These are phyloP conservation scores for Drosophila aff. DNA, from an alignment of 1,140 invertebrate species.

Conservation along the genomic window DNA sequence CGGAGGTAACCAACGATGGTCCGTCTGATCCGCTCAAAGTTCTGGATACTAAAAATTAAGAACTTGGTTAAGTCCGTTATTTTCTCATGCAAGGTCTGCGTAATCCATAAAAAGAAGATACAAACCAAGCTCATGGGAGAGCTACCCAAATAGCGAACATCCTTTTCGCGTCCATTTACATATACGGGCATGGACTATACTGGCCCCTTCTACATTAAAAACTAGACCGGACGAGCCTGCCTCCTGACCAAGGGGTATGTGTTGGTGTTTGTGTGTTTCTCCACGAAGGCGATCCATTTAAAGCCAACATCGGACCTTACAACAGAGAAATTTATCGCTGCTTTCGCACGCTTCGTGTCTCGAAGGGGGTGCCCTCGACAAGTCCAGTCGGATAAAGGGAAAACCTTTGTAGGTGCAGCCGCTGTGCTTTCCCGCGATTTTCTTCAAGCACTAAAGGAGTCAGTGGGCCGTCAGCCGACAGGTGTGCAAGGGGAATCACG, in stretches of 20 bases:
- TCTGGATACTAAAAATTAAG: too few species aligned
- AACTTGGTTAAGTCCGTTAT: background rate
- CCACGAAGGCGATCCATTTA: background rate
- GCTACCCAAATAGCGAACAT: background rate
- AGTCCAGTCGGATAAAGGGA: too few species aligned
- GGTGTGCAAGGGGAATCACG: too few species aligned
- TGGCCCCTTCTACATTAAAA: too few species aligned
- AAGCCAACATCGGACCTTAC: background rate
- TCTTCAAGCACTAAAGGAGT: too few species aligned
- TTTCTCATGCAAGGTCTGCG: background rate
- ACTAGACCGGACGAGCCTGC: background rate
- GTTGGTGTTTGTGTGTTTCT: background rate
- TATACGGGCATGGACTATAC: background rate
- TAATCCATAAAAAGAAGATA: background rate
- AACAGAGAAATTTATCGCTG: background rate
- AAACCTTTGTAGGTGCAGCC: too few species aligned
- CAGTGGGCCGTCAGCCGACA: too few species aligned
- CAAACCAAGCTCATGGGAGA: background rate
- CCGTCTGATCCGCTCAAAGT: too few species aligned
- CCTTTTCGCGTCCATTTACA: background rate
- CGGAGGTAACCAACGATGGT: too few species aligned
- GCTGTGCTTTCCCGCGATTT: too few species aligned
- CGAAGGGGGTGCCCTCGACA: too few species aligned
- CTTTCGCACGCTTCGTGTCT: too few species aligned
- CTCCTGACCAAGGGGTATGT: background rate